These are phyloP conservation scores for Silurus asotus DNA, from an alignment of 2,113 vertebrate species.

Conservation along the genomic window DNA sequence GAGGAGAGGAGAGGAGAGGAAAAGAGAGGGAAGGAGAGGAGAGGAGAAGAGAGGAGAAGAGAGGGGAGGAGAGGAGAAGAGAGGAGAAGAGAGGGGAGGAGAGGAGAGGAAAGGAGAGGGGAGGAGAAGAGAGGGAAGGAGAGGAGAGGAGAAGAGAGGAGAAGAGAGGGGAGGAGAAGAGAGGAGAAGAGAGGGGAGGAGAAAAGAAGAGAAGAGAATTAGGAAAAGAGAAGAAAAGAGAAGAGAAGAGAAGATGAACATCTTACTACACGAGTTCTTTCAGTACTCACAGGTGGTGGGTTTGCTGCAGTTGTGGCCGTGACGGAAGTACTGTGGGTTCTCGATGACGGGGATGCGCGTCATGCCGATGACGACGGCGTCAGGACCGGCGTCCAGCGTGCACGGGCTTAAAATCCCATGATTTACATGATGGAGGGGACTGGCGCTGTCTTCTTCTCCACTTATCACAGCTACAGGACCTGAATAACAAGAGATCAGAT, in stretches of 20 bases:
- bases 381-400: slow-evolving; percentile 79
- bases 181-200: no score
- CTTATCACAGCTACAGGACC: slow-evolving; percentile 94
- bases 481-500: slow-evolving; percentile 55
- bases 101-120: no score
- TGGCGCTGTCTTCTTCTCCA: slow-evolving; percentile 93
- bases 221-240: background rate
- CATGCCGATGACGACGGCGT: slow-evolving; percentile 95
- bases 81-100: no score
- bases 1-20: background rate
- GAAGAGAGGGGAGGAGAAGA: no score
- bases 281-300: slow-evolving; percentile 88
- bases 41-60: background rate
- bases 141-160: no score
- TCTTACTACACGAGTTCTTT: background rate
- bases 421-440: slow-evolving; percentile 94
- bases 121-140: no score
- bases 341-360: slow-evolving; percentile 93
- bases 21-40: background rate
- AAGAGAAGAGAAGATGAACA: background rate
- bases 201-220: no score
- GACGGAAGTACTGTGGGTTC: slow-evolving; percentile 97
- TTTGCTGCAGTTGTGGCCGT: slow-evolving; percentile 93
- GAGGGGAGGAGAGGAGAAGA: no score
- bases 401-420: slow-evolving; percentile 91